phyloP scores from a whole-genome alignment of 2,113 vertebrate species.

The Machaerirhynchus nigripectus region DNA sequence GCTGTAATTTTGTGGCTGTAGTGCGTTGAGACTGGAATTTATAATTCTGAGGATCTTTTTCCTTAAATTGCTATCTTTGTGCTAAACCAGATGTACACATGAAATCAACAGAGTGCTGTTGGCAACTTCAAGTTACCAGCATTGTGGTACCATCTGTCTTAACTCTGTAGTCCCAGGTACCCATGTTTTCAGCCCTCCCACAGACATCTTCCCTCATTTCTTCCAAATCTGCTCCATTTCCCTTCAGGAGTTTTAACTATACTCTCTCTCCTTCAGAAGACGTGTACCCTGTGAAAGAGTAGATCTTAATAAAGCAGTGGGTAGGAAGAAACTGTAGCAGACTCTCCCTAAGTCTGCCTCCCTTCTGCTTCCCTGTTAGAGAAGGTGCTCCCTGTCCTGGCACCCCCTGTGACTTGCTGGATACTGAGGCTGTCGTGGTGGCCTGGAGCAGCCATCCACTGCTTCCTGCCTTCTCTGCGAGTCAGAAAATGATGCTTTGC shows the following conservation, averaged over 20 bases:
- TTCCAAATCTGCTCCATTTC: background rate
- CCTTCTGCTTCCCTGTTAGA: background rate
- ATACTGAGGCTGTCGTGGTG: background rate
- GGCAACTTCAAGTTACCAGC: background rate
- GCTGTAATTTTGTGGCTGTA: slow-evolving; percentile 31
- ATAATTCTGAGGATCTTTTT: background rate
- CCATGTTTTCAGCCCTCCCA: background rate
- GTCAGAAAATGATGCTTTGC: background rate
- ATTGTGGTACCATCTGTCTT: background rate
- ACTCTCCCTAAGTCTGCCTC: fast-evolving
- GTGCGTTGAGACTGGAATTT: slow-evolving; percentile 1
- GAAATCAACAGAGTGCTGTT: background rate
- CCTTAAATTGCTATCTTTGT: background rate
- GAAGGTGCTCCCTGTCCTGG: background rate
- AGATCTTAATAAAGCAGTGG: background rate
- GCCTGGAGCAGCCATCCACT: background rate
- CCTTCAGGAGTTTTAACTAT: background rate
- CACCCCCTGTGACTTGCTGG: background rate
- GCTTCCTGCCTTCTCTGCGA: background rate
- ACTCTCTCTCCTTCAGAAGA: background rate
- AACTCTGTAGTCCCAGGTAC: background rate
- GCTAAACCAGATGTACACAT: background rate
- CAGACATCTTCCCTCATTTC: background rate
- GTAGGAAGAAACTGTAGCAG: background rate
- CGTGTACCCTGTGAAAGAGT: background rate